Percentiles rank a stretch among this genome's conserved stretches.
phyloP scores from a whole-genome alignment of 2,113 vertebrate genomes.

The Neolamprologus variostigma region DNA sequence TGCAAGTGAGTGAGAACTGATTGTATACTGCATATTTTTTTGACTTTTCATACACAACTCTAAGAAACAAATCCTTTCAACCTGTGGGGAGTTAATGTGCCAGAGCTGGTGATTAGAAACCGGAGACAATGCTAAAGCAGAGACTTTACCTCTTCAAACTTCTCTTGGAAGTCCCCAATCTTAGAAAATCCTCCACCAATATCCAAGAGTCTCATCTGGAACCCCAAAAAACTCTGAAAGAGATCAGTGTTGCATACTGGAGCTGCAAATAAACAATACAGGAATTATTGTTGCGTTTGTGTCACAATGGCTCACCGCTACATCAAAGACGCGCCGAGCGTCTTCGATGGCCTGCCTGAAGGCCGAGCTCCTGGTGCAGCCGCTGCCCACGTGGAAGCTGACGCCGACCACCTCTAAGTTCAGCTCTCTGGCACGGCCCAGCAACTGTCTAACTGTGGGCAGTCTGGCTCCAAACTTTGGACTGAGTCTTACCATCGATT shows the following conservation, averaged over 20 bases:
- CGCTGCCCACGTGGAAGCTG: slow-evolving; percentile 88
- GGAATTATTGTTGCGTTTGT: not conserved
- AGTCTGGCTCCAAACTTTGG: slow-evolving; percentile 88
- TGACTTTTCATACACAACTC: not conserved
- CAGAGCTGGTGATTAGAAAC: not conserved
- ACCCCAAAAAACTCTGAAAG: not conserved
- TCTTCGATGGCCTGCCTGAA: slow-evolving; percentile 83
- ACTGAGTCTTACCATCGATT: slow-evolving; percentile 79
- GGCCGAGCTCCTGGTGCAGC: slow-evolving; percentile 78
- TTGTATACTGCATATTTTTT: not conserved
- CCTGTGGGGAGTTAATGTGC: not conserved
- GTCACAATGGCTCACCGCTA: slow-evolving; percentile 6
- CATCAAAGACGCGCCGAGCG: slow-evolving; percentile 82
- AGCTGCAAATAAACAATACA: not conserved
- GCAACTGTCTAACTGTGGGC: slow-evolving; percentile 75
- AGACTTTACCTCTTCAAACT: not conserved
- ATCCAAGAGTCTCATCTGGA: not conserved
- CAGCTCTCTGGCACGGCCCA: slow-evolving; percentile 80
- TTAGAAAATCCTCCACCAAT: not conserved
- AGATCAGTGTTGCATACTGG: not conserved
- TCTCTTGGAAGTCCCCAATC: not conserved
- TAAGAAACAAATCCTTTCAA: not conserved
- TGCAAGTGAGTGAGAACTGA: not conserved
- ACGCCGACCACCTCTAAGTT: slow-evolving; percentile 82
- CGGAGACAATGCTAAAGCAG: not conserved